A percentile compares a stretch with the other conserved stretches of the same genome.
phyloP scores from a whole-genome alignment of 2,113 vertebrate genomes.

The Thalassarche chlororhynchos region DNA sequence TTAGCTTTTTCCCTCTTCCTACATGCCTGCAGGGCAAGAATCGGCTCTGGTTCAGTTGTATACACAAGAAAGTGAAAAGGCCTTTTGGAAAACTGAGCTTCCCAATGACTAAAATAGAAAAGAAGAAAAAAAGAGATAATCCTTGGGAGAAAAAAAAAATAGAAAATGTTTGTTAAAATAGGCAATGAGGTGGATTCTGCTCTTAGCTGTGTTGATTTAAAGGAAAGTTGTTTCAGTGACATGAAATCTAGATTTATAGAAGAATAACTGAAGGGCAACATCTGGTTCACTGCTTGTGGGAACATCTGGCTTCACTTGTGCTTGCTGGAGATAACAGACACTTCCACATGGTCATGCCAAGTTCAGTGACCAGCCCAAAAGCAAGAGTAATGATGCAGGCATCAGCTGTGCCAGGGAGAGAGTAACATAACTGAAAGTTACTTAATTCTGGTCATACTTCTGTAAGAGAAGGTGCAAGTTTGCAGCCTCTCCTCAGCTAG shows the following conservation, averaged over 20 bases:
- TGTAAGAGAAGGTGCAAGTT: neutral
- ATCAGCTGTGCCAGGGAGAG: neutral
- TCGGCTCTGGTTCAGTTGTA: neutral
- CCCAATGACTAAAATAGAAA: neutral
- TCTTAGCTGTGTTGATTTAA: neutral
- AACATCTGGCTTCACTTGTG: neutral
- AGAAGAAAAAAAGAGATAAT: neutral
- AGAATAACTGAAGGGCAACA: neutral
- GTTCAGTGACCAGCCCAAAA: neutral
- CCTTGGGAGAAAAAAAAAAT: neutral
- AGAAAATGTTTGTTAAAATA: neutral
- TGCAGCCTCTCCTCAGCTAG: neutral
- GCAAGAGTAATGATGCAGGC: neutral
- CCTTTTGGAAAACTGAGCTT: neutral
- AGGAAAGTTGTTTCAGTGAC: neutral
- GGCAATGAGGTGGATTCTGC: neutral
- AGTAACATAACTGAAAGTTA: neutral
- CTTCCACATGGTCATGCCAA: neutral
- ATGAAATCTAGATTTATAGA: neutral
- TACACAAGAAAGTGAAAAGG: neutral
- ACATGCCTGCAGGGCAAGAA: neutral
- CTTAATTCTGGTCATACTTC: neutral
- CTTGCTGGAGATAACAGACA: neutral
- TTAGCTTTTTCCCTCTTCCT: neutral
- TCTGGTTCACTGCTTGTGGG: neutral